phyloP scores from a whole-genome alignment of 2,888 invertebrate species.

The Xanthia icteritia region DNA sequence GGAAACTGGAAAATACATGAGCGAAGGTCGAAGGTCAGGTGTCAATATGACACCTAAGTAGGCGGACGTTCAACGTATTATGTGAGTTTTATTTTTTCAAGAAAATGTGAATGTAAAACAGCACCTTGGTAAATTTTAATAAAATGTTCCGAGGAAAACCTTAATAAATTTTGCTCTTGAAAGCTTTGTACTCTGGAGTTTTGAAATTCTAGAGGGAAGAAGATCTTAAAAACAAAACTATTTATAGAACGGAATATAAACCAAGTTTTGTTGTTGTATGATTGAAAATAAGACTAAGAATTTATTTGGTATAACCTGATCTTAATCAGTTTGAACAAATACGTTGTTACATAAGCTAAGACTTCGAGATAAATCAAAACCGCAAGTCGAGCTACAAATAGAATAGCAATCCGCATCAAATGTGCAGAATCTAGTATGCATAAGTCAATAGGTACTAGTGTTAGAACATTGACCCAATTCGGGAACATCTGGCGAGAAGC shows the following conservation, averaged over 20 bases:
- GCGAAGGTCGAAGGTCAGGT: constrained; percentile 49
- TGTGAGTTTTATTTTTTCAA: constrained; percentile 25
- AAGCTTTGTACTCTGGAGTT: constrained; percentile 52
- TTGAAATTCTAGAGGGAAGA: constrained; percentile 32
- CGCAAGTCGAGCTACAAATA: constrained; percentile 37
- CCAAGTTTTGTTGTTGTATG: not conserved
- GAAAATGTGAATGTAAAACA: constrained; percentile 28
- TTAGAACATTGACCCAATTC: constrained; percentile 64
- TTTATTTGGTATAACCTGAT: not conserved
- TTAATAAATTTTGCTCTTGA: constrained; percentile 46
- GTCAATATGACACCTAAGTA: constrained; percentile 25
- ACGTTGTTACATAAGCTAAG: not conserved
- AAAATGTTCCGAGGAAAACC: constrained; percentile 42
- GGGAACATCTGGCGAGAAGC: constrained; percentile 60
- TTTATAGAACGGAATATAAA: constrained; percentile 18
- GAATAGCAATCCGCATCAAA: constrained; percentile 23
- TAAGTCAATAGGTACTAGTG: constrained; percentile 47
- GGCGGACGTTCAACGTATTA: constrained; percentile 4
- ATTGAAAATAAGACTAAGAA: constrained; percentile 5
- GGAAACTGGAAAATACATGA: constrained; percentile 36
- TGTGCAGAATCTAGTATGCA: constrained; percentile 39
- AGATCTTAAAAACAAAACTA: constrained; percentile 23
- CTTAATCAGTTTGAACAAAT: no score
- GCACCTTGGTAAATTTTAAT: constrained; percentile 46
- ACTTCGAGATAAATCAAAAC: constrained; percentile 8